Evolutionary conservation across 1,140 invertebrate genomes (phyloP).

Genomic region (Calliopsis andreniformis): DNA sequence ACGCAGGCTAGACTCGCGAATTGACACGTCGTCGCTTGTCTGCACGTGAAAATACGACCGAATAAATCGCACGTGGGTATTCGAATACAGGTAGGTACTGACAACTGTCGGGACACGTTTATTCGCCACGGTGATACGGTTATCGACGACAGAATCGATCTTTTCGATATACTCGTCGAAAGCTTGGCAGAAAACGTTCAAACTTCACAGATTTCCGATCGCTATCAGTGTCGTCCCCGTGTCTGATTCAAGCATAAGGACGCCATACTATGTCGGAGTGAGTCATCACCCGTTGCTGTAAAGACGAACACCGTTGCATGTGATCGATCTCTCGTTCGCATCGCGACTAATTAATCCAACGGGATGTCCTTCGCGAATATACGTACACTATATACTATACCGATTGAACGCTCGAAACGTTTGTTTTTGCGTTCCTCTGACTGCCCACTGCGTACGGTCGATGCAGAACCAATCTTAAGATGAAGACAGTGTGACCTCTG

Average conservation of each 20-base stretch:
- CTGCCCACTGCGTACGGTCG: too few species aligned
- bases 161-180: background rate
- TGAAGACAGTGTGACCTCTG: too few species aligned
- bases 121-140: background rate
- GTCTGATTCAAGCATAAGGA: background rate
- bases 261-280: background rate
- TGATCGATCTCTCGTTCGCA: conserved; percentile 4
- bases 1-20: background rate
- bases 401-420: background rate
- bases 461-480: too few species aligned
- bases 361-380: too few species aligned
- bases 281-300: background rate
- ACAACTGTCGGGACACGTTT: background rate
- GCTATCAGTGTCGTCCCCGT: background rate
- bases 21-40: background rate
- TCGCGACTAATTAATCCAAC: background rate
- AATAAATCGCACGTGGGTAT: background rate
- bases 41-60: background rate
- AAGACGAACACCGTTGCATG: background rate
- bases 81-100: background rate
- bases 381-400: too few species aligned
- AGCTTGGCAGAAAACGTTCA: background rate
- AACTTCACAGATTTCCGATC: too few species aligned
- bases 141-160: background rate
- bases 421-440: too few species aligned